These are phyloP conservation scores for Hylaeus volcanicus DNA, from an alignment of 1,140 invertebrate genomes.

Conservation along the genomic window DNA sequence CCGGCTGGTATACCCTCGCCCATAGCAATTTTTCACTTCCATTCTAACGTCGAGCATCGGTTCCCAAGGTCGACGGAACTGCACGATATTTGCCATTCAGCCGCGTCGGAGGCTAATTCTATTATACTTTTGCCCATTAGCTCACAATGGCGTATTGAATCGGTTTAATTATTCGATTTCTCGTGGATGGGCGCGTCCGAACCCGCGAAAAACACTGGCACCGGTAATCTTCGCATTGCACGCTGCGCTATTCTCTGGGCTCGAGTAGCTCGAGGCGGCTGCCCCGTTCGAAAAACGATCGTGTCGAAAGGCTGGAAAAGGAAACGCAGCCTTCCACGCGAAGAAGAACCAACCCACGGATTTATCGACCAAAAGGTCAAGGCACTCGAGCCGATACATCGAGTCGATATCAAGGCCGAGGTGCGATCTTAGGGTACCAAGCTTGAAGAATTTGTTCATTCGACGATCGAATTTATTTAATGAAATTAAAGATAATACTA, in stretches of 20 bases:
- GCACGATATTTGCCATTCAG: slow-evolving; percentile 5
- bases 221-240: background rate
- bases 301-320: slow-evolving; percentile 23
- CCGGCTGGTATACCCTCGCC: background rate
- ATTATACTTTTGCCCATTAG: background rate
- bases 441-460: slow-evolving; percentile 3
- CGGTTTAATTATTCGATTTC: slow-evolving; percentile 28
- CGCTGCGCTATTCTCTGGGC: background rate
- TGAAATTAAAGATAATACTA: too few species aligned
- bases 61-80: slow-evolving; percentile 38
- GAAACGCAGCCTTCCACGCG: slow-evolving; percentile 32
- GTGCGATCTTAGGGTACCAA: background rate
- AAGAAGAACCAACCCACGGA: slow-evolving; percentile 58
- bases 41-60: background rate
- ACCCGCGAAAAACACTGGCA: background rate
- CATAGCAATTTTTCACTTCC: slow-evolving; percentile 41
- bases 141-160: slow-evolving; percentile 23
- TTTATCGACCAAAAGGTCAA: slow-evolving; percentile 57
- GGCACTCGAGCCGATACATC: slow-evolving; percentile 50
- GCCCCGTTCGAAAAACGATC: slow-evolving; percentile 29
- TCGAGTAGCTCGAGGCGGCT: background rate
- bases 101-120: background rate
- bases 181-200: background rate
- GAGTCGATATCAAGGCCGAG: slow-evolving; percentile 53
- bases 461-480: background rate